Conservation (phyloP, 37 sponge, comb jelly and placozoan genomes). For the Bolinopsis microptera region DNA sequence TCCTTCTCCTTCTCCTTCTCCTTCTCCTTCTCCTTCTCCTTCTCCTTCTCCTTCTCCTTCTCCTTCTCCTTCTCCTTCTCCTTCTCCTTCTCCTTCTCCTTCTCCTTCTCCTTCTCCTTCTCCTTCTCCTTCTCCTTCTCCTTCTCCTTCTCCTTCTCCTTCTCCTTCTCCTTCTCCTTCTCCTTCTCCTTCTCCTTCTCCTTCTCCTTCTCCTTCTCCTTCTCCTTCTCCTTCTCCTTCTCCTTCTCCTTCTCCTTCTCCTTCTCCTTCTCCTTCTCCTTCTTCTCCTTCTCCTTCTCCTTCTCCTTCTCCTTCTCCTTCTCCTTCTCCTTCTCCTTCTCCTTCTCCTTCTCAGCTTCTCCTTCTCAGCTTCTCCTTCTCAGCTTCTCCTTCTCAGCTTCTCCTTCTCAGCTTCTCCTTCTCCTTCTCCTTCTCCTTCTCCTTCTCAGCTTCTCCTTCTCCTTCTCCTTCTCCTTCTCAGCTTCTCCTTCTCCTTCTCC, state of each 20-base stretch:
- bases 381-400: no score
- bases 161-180: background rate
- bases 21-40: background rate
- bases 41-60: background rate
- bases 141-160: background rate
- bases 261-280: background rate
- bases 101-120: background rate
- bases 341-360: background rate
- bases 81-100: background rate
- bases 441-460: no score
- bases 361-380: no score
- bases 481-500: no score
- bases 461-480: no score
- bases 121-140: background rate
- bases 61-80: background rate
- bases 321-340: background rate
- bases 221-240: background rate
- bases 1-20: background rate
- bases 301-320: background rate
- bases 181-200: background rate
- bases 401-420: no score
- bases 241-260: background rate
- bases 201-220: background rate
- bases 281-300: background rate
- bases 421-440: no score